phyloP scores from a whole-genome alignment of 2,888 invertebrate genomes.

The Tetranychus truncatus region DNA sequence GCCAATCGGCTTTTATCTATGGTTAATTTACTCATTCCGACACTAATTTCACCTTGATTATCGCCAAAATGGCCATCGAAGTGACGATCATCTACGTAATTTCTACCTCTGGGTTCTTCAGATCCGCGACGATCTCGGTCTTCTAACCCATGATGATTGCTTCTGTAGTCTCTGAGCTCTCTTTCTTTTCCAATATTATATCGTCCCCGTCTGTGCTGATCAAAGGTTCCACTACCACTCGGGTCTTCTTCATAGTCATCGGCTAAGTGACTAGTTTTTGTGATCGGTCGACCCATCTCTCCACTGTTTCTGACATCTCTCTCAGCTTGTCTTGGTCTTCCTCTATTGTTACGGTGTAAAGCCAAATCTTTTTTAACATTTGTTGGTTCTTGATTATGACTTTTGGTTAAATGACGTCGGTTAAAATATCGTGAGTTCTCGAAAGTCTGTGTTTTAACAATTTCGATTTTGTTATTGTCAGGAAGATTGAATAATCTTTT shows the following conservation, averaged over 20 bases:
- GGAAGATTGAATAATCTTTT: neutral
- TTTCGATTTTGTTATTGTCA: constrained; percentile 8
- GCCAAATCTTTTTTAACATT: constrained; percentile 15
- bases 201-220: neutral
- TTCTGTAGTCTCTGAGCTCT: neutral
- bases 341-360: constrained; percentile 4
- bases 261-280: constrained; percentile 12
- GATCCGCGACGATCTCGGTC: constrained; percentile 15
- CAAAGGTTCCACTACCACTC: neutral
- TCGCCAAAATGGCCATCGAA: neutral
- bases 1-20: neutral
- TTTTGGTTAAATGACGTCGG: neutral
- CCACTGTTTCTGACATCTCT: neutral
- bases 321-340: constrained; percentile 5
- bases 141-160: constrained; percentile 4
- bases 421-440: constrained; percentile 24
- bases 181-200: neutral
- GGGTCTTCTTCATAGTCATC: neutral
- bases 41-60: neutral
- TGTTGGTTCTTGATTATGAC: neutral
- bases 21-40: neutral
- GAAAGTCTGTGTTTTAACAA: constrained; percentile 23
- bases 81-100: constrained; percentile 10
- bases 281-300: constrained; percentile 15
- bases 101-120: neutral